Evolutionary conservation across 1,140 invertebrate genomes (phyloP), one percentile per base, ranked within the genome.

Genomic region (Portunus trituberculatus): DNA sequence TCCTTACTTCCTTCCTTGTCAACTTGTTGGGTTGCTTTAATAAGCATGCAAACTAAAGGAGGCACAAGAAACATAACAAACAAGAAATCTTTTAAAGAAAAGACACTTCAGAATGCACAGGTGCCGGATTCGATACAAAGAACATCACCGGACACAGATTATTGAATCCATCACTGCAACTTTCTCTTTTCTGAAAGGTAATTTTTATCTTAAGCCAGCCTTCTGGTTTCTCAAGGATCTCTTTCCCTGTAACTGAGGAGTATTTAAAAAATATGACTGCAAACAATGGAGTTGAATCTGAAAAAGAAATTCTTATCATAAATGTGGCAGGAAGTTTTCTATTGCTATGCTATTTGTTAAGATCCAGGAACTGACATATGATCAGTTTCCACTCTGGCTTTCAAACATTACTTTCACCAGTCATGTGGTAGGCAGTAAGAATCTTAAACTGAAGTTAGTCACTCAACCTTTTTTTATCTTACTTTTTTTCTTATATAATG

Each of bases 1-100:
- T 92, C 94, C 94, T 95, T 95, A 95, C 94, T 95, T 95, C 94
- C 95, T 95, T 93, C 95, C 95, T 95, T 93, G 95, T 95, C 95
- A 95, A 95, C 95, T 95, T 95, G 95, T 95, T 95, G 95, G 95
- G 95, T 95, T 95, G 95, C 95, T 93, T 76, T 95, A 31, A 93
- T 93, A 93, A 95, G 91, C 95, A 95, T 95, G 95, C 95, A 95
- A 95, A 95, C 95, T 93, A 95, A 95, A 95, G 59, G 48, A 95
- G 76, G 67, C 91, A 95, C 92, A 95, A 95, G 87, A 95, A 93
- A 95, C 94, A 95, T 59, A 94, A 88, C 83, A 95, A 95, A 95
- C 83, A 92, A 95, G 84, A 92, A 92, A 95, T 87, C 94, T 95
- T 92, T 76, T 91, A 95, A 95, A 90, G 88, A 94, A 95, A 95